Evolutionary conservation across 2,113 vertebrate genomes (phyloP).

Genomic region (Thomomys bottae): DNA sequence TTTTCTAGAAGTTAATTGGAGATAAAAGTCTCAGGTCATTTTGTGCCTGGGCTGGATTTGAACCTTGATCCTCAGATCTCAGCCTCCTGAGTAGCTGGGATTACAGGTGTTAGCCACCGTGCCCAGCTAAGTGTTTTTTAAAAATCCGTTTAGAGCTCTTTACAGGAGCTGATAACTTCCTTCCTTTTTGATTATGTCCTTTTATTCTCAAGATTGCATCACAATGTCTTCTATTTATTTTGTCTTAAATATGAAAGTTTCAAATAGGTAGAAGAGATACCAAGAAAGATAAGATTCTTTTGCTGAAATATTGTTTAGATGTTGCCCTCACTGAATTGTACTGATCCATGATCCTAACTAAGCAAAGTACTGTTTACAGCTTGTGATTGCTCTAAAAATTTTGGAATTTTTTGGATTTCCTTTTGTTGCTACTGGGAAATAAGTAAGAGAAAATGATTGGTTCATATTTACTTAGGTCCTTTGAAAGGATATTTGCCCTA

Average conservation of each 20-base stretch:
- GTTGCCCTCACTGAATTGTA: background rate
- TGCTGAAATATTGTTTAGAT: background rate
- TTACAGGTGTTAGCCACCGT: no score
- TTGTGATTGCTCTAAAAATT: background rate
- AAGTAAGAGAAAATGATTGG: background rate
- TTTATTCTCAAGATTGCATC: slow-evolving; percentile 18
- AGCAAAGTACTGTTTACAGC: background rate
- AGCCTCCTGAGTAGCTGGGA: no score
- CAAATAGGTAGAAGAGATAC: background rate
- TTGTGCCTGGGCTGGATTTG: no score
- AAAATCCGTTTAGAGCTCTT: background rate
- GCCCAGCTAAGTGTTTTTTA: no score
- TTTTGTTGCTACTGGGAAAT: slow-evolving; percentile 16
- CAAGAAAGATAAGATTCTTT: background rate
- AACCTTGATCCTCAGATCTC: no score
- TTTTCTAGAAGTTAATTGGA: no score
- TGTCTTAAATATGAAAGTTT: slow-evolving; percentile 41
- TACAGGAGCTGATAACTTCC: slow-evolving; percentile 22
- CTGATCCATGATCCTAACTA: background rate
- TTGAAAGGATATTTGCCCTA: background rate
- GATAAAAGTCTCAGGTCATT: no score
- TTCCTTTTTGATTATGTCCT: slow-evolving; percentile 36
- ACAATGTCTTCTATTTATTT: background rate
- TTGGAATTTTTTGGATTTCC: slow-evolving; percentile 11
- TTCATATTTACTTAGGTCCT: slow-evolving; percentile 12